A percentile compares a stretch with the other conserved stretches of the same genome.
Evolutionary conservation across 2,797 vertebrate genomes (phyloP).

Genomic region (Gadopsis marmoratus): DNA sequence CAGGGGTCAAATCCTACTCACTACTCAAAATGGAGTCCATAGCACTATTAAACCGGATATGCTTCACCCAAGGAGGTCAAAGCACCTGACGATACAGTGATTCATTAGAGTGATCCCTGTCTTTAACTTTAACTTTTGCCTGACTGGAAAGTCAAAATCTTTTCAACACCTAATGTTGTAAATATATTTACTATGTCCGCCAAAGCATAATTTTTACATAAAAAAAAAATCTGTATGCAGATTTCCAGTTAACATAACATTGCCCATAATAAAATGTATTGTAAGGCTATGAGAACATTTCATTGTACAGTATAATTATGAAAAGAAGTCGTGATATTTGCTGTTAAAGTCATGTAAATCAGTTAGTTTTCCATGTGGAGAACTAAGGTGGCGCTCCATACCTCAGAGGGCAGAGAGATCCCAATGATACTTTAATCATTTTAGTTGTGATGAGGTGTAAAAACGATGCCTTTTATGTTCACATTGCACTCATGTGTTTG

Average conservation of each 20-base stretch:
- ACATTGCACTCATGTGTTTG: neutral
- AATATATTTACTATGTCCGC: neutral
- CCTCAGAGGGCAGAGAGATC: neutral
- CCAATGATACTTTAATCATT: neutral
- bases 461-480: neutral
- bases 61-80: neutral
- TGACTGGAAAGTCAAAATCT: neutral
- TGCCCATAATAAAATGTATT: too few species aligned
- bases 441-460: neutral
- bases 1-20: slow-evolving; percentile 4
- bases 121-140: neutral
- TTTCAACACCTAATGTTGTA: too few species aligned
- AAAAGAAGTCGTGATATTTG: neutral
- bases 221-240: neutral
- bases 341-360: neutral
- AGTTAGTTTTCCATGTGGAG: neutral
- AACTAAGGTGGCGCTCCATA: too few species aligned
- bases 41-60: neutral
- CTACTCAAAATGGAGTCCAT: too few species aligned
- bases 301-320: neutral
- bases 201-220: neutral
- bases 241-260: neutral
- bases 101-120: neutral
- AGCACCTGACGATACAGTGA: neutral
- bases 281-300: neutral